Percentiles rank a stretch among this genome's conserved stretches.
phyloP scores from a whole-genome alignment of 2,888 invertebrate genomes.

The Gortyna flavago region DNA sequence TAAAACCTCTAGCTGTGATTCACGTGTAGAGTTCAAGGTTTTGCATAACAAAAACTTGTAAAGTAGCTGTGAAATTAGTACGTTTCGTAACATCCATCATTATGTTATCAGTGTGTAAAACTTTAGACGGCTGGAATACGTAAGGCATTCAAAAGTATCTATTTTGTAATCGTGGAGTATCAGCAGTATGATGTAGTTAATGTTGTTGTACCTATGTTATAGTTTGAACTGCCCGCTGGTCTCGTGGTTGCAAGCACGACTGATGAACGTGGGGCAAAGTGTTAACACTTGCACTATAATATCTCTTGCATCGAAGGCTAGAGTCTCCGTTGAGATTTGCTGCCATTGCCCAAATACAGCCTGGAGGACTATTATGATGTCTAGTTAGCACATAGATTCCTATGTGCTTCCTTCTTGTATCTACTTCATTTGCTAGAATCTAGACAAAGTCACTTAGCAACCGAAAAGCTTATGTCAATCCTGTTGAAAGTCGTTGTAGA shows the following conservation, averaged over 20 bases:
- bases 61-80: slow-evolving; percentile 23
- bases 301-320: no score
- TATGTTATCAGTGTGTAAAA: slow-evolving; percentile 10
- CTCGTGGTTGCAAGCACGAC: background rate
- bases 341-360: background rate
- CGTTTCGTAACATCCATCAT: slow-evolving; percentile 2
- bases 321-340: no score
- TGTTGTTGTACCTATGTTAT: background rate
- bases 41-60: slow-evolving; percentile 6
- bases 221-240: background rate
- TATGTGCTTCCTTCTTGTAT: background rate
- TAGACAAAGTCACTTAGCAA: background rate
- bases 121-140: background rate
- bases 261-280: background rate
- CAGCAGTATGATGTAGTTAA: background rate
- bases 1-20: slow-evolving; percentile 35
- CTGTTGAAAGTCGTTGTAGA: background rate
- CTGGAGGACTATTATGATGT: background rate
- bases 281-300: background rate
- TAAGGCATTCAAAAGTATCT: background rate
- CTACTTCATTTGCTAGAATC: background rate
- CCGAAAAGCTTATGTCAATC: background rate
- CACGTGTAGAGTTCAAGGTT: slow-evolving; percentile 43
- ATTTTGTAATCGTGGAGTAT: background rate
- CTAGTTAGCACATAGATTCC: background rate